phyloP scores from a whole-genome alignment of 2,888 invertebrate genomes.

The Metopia argyrocephala region DNA sequence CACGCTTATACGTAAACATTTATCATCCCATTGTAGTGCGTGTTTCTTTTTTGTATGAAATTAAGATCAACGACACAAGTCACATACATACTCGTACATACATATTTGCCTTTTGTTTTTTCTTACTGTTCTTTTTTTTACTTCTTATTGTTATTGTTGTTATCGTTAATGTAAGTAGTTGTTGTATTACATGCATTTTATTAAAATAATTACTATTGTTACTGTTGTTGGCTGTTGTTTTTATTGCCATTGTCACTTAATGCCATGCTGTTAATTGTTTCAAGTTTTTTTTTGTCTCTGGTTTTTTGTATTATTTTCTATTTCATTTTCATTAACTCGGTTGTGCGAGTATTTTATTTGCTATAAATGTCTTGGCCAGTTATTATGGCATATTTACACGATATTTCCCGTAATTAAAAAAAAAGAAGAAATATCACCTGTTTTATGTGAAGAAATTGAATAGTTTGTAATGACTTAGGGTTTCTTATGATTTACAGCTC shows the following conservation, averaged over 20 bases:
- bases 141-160: conserved; percentile 22
- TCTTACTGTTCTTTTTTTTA: neutral
- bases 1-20: neutral
- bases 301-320: neutral
- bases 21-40: conserved; percentile 13
- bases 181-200: conserved; percentile 26
- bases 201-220: conserved; percentile 14
- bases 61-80: conserved; percentile 62
- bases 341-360: no score
- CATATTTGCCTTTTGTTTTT: neutral
- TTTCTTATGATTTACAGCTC: neutral
- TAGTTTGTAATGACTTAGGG: conserved; percentile 29
- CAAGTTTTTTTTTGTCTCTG: neutral
- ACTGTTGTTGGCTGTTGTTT: neutral
- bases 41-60: neutral
- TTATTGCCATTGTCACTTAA: conserved; percentile 26
- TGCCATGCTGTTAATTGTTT: neutral
- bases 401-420: neutral
- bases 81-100: conserved; percentile 43
- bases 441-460: conserved; percentile 21
- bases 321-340: no score
- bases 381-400: neutral
- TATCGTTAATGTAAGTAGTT: neutral
- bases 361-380: neutral
- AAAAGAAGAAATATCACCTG: conserved; percentile 42